Conservation (phyloP, 2,888 invertebrate species). For the Stramonita haemastoma region DNA sequence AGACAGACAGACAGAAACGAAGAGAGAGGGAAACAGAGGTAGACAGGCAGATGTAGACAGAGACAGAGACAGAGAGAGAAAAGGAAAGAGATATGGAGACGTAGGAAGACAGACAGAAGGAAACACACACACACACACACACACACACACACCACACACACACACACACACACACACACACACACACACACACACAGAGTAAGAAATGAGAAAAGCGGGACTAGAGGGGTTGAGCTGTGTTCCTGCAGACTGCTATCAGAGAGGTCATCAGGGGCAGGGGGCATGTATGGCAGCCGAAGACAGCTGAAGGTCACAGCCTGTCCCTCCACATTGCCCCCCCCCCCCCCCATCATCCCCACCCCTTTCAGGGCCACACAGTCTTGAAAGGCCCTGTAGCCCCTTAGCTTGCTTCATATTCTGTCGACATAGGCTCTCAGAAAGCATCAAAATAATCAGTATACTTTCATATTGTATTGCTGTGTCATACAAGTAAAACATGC, state of each 20-base stretch:
- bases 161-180: background rate
- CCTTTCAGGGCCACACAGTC: no score
- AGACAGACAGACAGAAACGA: background rate
- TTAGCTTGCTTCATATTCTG: no score
- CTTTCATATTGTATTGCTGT: no score
- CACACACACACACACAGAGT: background rate
- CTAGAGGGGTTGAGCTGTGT: background rate
- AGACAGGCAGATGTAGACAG: no score
- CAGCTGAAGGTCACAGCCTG: background rate
- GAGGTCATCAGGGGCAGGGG: background rate
- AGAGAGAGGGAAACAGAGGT: background rate
- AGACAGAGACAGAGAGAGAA: no score
- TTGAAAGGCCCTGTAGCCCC: no score
- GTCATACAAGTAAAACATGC: no score
- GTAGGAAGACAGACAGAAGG: background rate
- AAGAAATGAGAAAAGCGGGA: background rate
- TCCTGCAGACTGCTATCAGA: background rate
- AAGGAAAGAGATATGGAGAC: no score
- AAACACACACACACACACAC: background rate
- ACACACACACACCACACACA: background rate
- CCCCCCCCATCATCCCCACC: no score
- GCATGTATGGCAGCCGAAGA: background rate
- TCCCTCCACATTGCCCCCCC: background rate
- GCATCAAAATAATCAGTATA: no score
- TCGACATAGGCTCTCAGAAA: no score